phyloP scores from a whole-genome alignment of 2,888 invertebrate genomes.

The Scaptomyza reducta region DNA sequence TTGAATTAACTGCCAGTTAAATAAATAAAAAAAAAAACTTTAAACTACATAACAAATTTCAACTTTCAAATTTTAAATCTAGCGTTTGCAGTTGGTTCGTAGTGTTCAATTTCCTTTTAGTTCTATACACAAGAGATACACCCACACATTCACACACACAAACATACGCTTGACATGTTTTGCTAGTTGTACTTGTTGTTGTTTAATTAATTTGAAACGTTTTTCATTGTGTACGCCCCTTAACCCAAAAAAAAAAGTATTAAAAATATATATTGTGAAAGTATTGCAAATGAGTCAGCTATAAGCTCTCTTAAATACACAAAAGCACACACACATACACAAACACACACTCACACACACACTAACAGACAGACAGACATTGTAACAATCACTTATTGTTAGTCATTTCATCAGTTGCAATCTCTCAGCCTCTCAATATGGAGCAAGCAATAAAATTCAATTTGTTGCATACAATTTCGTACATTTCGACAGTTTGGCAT shows the following conservation, averaged over 20 bases:
- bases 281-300: constrained; percentile 43
- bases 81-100: constrained; percentile 46
- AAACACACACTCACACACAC: constrained; percentile 16
- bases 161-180: constrained; percentile 49
- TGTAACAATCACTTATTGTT: constrained; percentile 56
- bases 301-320: constrained; percentile 29
- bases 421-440: constrained; percentile 43
- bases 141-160: constrained; percentile 19
- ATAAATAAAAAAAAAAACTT: constrained; percentile 10
- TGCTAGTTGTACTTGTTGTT: constrained; percentile 58
- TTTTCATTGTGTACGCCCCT: constrained; percentile 32
- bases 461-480: constrained; percentile 72
- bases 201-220: constrained; percentile 69
- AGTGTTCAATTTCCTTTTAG: constrained; percentile 28
- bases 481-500: constrained; percentile 56
- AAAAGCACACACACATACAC: constrained; percentile 1
- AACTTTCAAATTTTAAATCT: constrained; percentile 26
- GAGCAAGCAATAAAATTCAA: constrained; percentile 74
- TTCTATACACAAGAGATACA: constrained; percentile 17
- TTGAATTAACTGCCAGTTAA: constrained; percentile 45
- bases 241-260: constrained; percentile 6
- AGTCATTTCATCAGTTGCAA: constrained; percentile 59
- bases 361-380: constrained; percentile 20
- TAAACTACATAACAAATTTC: constrained; percentile 19
- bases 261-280: constrained; percentile 11